A percentile compares a stretch with the other conserved stretches of the same genome.
These are phyloP conservation scores for Charaxes varanes DNA, from an alignment of 1,140 invertebrate species.

Conservation along the genomic window DNA sequence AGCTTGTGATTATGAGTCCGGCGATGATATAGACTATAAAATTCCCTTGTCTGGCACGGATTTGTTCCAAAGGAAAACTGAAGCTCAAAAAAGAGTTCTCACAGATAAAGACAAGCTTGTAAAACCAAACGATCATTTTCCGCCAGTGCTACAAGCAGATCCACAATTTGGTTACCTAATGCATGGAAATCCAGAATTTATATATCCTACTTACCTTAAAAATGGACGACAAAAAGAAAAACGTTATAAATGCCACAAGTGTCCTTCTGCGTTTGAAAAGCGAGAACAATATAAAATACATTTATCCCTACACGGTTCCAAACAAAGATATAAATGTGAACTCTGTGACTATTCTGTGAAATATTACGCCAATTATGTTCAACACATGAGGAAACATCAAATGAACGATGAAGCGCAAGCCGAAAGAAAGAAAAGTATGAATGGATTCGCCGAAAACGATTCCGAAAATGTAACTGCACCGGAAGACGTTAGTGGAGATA, in stretches of 20 bases:
- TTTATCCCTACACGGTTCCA: slow-evolving; percentile 87
- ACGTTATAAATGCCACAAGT: slow-evolving; percentile 88
- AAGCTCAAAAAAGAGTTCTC: slow-evolving; percentile 73
- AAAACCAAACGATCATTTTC: slow-evolving; percentile 69
- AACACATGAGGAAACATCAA: slow-evolving; percentile 86
- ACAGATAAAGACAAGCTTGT: slow-evolving; percentile 68
- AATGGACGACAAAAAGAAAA: slow-evolving; percentile 85
- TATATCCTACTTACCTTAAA: slow-evolving; percentile 83
- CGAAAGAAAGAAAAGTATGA: slow-evolving; percentile 67
- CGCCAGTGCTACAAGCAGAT: slow-evolving; percentile 72
- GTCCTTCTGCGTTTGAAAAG: slow-evolving; percentile 92
- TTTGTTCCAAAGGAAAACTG: slow-evolving; percentile 76
- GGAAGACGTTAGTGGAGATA: slow-evolving; percentile 41
- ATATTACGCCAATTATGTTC: slow-evolving; percentile 87
- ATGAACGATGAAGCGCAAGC: slow-evolving; percentile 80
- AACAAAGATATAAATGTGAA: slow-evolving; percentile 88
- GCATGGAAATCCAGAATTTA: slow-evolving; percentile 84
- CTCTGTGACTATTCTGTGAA: slow-evolving; percentile 93
- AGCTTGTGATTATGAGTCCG: slow-evolving; percentile 61
- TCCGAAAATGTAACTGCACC: slow-evolving; percentile 50
- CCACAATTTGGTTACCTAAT: slow-evolving; percentile 80
- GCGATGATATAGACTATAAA: slow-evolving; percentile 67
- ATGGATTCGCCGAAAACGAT: slow-evolving; percentile 52
- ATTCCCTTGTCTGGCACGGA: slow-evolving; percentile 79
- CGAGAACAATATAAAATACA: slow-evolving; percentile 89